Conservation (phyloP, 2,113 vertebrate species). For the Eidolon helvum region DNA sequence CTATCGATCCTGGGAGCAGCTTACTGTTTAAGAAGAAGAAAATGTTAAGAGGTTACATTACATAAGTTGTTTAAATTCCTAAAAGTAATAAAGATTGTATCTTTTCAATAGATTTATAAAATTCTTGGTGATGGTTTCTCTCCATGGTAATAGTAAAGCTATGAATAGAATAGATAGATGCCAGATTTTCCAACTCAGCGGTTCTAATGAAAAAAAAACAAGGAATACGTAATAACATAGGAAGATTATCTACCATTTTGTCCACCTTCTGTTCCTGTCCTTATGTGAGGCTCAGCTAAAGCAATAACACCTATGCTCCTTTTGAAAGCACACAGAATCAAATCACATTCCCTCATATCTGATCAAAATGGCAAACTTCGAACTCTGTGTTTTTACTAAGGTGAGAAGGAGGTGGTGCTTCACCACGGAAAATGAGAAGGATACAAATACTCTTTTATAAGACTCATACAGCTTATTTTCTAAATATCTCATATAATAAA, state of each 20-base stretch:
- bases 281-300: neutral
- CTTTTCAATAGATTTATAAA: neutral
- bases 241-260: neutral
- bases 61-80: neutral
- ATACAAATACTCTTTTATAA: slow-evolving; percentile 71
- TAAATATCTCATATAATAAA: slow-evolving; percentile 77
- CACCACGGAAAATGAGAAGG: neutral
- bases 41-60: neutral
- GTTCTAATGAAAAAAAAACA: neutral
- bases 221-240: neutral
- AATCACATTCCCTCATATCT: neutral
- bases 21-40: neutral
- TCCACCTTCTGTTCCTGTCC: neutral
- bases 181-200: neutral
- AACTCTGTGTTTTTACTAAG: neutral
- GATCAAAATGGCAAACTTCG: neutral
- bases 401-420: slow-evolving; percentile 19
- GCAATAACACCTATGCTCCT: neutral
- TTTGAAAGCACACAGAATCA: neutral
- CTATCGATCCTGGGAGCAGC: neutral
- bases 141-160: neutral
- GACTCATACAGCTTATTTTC: slow-evolving; percentile 65
- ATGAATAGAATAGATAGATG: neutral
- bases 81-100: neutral
- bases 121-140: neutral